These are phyloP conservation scores for Bucco capensis DNA, from an alignment of 2,113 vertebrate genomes.

Conservation along the genomic window DNA sequence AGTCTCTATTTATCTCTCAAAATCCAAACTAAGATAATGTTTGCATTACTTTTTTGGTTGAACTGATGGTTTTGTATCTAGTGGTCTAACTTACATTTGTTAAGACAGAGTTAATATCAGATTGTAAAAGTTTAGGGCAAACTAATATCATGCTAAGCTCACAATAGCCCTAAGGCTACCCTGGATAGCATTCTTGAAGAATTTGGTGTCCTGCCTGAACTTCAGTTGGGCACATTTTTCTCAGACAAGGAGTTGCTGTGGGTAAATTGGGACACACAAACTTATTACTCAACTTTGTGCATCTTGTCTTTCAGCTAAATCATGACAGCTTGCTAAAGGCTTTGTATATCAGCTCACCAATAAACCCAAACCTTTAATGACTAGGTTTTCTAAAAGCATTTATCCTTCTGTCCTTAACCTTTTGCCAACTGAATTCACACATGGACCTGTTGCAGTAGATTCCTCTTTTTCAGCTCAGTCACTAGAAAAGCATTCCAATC, in stretches of 20 bases:
- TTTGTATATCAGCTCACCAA: not conserved
- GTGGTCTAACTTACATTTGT: not conserved
- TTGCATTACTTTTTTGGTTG: accelerated
- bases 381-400: not conserved
- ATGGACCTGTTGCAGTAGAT: not conserved
- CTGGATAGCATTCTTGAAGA: not conserved
- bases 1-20: not conserved
- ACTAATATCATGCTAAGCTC: not conserved
- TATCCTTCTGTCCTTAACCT: not conserved
- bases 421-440: not conserved
- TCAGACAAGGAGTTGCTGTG: not conserved
- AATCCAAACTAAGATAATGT: not conserved
- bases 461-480: not conserved
- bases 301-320: not conserved
- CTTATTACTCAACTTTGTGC: too few species aligned
- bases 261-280: not conserved
- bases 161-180: not conserved
- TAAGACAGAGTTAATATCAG: not conserved
- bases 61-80: not conserved
- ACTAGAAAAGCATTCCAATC: not conserved
- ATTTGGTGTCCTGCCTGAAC: not conserved
- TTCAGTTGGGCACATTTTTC: not conserved
- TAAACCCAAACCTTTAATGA: not conserved
- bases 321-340: not conserved
- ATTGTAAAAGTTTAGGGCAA: not conserved